A percentile compares a stretch with the other conserved stretches of the same genome.
phyloP scores from a whole-genome alignment of 2,888 invertebrate species.

The Epistrophe grossulariae region DNA sequence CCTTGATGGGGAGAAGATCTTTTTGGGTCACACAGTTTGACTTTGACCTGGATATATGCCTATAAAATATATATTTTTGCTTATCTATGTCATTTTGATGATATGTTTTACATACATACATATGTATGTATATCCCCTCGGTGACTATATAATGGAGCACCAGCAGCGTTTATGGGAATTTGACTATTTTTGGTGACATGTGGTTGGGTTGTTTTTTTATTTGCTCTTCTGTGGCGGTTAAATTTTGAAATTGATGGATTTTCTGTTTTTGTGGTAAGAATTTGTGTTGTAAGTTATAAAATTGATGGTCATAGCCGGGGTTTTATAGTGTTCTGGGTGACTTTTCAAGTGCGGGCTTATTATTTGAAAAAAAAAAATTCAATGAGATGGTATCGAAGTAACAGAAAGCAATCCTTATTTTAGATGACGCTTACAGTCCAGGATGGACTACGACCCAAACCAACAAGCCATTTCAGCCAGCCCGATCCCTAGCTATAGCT shows the following conservation, averaged over 20 bases:
- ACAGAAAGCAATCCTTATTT: too few species aligned
- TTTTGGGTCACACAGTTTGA: background rate
- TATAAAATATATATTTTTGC: background rate
- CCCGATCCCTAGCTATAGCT: too few species aligned
- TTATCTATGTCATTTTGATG: background rate
- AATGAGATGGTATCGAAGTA: too few species aligned
- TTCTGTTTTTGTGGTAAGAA: background rate
- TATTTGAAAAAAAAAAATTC: too few species aligned
- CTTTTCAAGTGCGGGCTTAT: too few species aligned
- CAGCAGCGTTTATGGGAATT: slow-evolving; percentile 1
- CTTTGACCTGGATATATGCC: slow-evolving; percentile 16
- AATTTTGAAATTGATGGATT: background rate
- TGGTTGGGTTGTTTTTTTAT: background rate
- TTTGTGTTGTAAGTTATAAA: too few species aligned
- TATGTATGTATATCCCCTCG: background rate
- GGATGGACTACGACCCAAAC: too few species aligned
- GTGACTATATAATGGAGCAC: background rate
- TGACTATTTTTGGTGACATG: slow-evolving; percentile 3
- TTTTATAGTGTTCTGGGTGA: too few species aligned
- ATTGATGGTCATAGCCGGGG: too few species aligned
- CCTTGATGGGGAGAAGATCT: background rate
- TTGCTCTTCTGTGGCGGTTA: background rate
- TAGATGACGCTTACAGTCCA: too few species aligned
- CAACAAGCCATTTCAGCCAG: too few species aligned
- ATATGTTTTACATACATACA: too few species aligned